Conservation (phyloP, 1,140 invertebrate species). For the Calycopis cecrops region DNA sequence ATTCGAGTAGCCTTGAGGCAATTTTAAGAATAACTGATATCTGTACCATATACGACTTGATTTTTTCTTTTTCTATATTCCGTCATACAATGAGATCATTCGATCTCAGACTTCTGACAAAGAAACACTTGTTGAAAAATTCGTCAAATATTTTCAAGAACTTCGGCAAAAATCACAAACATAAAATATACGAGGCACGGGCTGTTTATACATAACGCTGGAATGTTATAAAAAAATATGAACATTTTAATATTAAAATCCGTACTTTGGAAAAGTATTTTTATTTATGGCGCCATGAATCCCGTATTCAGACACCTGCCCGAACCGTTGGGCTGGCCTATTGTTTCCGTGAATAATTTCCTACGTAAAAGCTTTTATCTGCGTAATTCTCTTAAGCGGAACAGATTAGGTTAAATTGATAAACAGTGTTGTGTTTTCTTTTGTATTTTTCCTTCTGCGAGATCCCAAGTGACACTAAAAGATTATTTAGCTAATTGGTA, state of each 20-base stretch:
- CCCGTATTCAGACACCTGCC: constrained; percentile 46
- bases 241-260: constrained; percentile 13
- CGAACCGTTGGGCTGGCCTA: constrained; percentile 36
- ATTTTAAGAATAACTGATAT: too few relatives aligned
- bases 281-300: constrained; percentile 58
- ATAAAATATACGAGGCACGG: background rate
- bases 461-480: too few relatives aligned
- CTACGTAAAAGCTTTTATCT: constrained; percentile 37
- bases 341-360: constrained; percentile 49
- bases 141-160: background rate
- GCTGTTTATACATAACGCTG: constrained; percentile 3
- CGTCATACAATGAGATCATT: too few relatives aligned
- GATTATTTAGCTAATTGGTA: too few relatives aligned
- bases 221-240: background rate
- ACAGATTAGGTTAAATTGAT: constrained; percentile 46
- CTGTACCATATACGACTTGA: too few relatives aligned
- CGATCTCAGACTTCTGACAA: too few relatives aligned
- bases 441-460: too few relatives aligned
- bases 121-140: background rate
- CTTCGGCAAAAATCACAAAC: background rate
- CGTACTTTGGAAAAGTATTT: constrained; percentile 36
- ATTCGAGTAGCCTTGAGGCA: too few relatives aligned
- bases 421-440: constrained; percentile 28
- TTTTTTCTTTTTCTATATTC: too few relatives aligned
- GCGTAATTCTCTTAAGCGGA: constrained; percentile 38